These are phyloP conservation scores for Dolichomitus sp. DNA, from an alignment of 2,888 invertebrate genomes.

Conservation along the genomic window DNA sequence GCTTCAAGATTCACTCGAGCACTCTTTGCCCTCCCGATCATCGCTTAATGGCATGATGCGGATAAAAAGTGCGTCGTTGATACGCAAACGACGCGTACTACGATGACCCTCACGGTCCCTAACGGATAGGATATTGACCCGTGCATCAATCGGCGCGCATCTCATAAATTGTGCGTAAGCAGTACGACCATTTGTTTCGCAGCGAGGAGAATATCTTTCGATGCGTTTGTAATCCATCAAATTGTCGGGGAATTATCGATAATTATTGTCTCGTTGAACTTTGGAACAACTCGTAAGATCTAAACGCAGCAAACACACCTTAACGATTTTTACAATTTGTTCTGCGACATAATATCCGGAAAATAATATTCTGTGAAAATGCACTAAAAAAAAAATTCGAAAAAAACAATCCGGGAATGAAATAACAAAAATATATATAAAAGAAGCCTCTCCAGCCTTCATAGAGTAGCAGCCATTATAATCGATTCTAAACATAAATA, in stretches of 20 bases:
- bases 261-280: slow-evolving; percentile 41
- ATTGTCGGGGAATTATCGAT: slow-evolving; percentile 30
- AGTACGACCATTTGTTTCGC: slow-evolving; percentile 49
- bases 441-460: background rate
- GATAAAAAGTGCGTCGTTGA: slow-evolving; percentile 14
- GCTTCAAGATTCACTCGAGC: background rate
- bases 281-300: slow-evolving; percentile 29
- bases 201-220: slow-evolving; percentile 14
- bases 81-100: slow-evolving; percentile 29
- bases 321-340: background rate
- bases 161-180: slow-evolving; percentile 66
- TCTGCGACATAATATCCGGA: no score
- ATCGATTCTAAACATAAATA: slow-evolving; percentile 15
- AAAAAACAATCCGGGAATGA: no score
- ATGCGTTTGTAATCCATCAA: slow-evolving; percentile 62
- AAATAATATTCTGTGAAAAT: no score
- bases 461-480: background rate
- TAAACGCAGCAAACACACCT: slow-evolving; percentile 24
- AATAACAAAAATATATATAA: no score
- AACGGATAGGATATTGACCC: slow-evolving; percentile 73
- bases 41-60: background rate
- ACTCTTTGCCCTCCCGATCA: slow-evolving; percentile 12
- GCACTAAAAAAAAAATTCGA: no score
- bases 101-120: slow-evolving; percentile 35
- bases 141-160: slow-evolving; percentile 70